These are phyloP conservation scores for Datnioides undecimradiatus DNA, from an alignment of 2,113 vertebrate species.

Conservation along the genomic window DNA sequence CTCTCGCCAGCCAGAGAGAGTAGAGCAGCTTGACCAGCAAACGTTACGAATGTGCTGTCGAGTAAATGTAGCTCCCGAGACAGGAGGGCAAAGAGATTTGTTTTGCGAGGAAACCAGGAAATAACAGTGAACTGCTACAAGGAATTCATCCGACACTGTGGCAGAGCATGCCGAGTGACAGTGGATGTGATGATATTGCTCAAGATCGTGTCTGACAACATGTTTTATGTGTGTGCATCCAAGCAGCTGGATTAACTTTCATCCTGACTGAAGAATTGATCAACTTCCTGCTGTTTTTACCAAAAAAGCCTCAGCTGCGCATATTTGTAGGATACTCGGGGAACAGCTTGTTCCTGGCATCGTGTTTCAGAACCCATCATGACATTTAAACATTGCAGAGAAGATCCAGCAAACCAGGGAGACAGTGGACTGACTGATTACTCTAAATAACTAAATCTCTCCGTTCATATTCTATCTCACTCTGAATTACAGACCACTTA, in stretches of 20 bases:
- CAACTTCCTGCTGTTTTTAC: conserved; percentile 48
- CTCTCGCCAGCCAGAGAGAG: conserved; percentile 56
- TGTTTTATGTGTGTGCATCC: conserved; percentile 17
- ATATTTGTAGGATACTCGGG: conserved; percentile 59
- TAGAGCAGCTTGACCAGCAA: conserved; percentile 59
- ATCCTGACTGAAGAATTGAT: conserved; percentile 35
- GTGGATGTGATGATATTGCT: conserved; percentile 2
- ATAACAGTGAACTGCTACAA: conserved; percentile 11
- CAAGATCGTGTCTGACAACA: not conserved
- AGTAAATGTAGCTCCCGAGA: conserved; percentile 62
- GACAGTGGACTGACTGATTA: not conserved
- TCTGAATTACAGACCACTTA: conserved; percentile 32
- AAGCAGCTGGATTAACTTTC: conserved; percentile 50
- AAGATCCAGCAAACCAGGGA: conserved; percentile 46
- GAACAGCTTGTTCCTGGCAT: conserved; percentile 82
- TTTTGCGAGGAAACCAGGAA: conserved; percentile 38
- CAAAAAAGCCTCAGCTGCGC: conserved; percentile 45
- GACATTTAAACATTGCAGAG: conserved; percentile 54
- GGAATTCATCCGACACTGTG: conserved; percentile 15
- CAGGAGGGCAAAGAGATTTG: conserved; percentile 26
- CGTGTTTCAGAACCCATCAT: conserved; percentile 48
- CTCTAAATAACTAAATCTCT: conserved; percentile 18
- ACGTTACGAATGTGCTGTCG: conserved; percentile 65
- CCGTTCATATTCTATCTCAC: conserved; percentile 20
- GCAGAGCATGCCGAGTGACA: not conserved